Evolutionary conservation across 2,797 vertebrate genomes (phyloP).

Genomic region (Trematocara caparti): DNA sequence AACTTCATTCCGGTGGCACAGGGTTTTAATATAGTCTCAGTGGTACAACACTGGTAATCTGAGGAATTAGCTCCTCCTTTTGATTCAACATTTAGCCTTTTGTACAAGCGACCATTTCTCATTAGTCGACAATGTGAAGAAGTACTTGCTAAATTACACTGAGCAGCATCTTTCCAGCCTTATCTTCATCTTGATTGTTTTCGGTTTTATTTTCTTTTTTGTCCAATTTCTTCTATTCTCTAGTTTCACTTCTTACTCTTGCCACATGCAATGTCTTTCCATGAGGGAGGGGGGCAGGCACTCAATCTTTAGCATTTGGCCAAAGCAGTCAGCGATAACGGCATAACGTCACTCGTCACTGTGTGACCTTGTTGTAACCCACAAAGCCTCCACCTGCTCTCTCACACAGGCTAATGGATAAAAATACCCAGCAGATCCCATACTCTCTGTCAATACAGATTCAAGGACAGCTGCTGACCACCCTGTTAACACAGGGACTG

Average conservation of each 20-base stretch:
- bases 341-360: not conserved
- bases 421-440: conserved; percentile 75
- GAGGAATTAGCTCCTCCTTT: not conserved
- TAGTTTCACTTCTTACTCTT: not conserved
- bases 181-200: not conserved
- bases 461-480: conserved; percentile 71
- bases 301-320: conserved; percentile 1
- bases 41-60: not conserved
- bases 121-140: not conserved
- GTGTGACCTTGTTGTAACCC: conserved; percentile 71
- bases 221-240: not conserved
- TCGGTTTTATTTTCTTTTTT: accelerated
- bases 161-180: not conserved
- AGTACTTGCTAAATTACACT: not conserved
- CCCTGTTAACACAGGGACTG: conserved; percentile 57
- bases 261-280: not conserved
- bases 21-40: not conserved
- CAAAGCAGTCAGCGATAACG: conserved; percentile 28
- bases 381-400: conserved; percentile 77
- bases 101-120: not conserved
- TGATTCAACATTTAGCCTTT: not conserved
- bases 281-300: not conserved
- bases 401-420: conserved; percentile 69
- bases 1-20: conserved; percentile 25
- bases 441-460: conserved; percentile 72